A percentile compares a stretch with the other conserved stretches of the same genome.
Evolutionary conservation across 2,113 vertebrate genomes (phyloP).

Genomic region (Erinaceus europaeus): DNA sequence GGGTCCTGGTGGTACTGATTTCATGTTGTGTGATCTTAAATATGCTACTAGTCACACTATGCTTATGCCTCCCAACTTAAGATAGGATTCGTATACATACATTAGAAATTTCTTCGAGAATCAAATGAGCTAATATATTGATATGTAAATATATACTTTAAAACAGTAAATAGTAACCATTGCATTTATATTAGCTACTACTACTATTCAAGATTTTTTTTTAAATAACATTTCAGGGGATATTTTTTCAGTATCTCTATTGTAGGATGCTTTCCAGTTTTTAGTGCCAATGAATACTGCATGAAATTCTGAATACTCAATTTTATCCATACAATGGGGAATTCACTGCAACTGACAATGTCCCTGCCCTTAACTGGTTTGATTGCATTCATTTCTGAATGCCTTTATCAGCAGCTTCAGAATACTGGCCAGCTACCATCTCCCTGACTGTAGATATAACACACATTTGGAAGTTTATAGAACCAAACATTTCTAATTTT

Average conservation of each 20-base stretch:
- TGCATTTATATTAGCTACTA: neutral
- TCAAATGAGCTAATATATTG: neutral
- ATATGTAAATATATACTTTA: neutral
- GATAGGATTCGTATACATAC: neutral
- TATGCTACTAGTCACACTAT: neutral
- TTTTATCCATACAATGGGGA: neutral
- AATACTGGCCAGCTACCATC: neutral
- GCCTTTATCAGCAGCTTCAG: neutral
- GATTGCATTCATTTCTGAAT: neutral
- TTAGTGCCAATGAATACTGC: neutral
- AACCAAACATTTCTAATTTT: constrained; percentile 21
- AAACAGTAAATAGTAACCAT: neutral
- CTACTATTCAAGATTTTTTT: neutral
- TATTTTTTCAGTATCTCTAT: neutral
- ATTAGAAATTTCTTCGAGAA: neutral
- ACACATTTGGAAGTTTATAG: neutral
- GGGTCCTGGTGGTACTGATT: neutral
- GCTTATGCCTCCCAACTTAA: neutral
- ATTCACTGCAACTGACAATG: neutral
- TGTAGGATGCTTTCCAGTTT: neutral
- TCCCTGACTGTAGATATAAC: neutral
- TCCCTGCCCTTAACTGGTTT: neutral
- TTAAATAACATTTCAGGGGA: neutral
- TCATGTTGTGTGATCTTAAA: neutral
- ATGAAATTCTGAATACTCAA: neutral